Evolutionary conservation across 2,113 vertebrate species (phyloP).

Genomic region (Ciconia stormi): DNA sequence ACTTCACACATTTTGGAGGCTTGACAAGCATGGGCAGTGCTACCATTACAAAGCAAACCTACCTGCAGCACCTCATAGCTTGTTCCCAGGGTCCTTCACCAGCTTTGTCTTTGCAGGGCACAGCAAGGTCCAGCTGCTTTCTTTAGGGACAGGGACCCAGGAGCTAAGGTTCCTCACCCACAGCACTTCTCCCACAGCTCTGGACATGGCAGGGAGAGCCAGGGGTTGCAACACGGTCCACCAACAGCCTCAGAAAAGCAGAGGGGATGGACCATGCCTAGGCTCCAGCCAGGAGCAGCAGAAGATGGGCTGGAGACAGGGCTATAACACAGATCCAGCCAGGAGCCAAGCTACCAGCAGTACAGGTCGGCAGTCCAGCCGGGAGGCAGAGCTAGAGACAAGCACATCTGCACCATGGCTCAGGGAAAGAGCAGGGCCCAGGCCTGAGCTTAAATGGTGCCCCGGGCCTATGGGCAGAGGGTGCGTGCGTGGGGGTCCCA

Average conservation of each 20-base stretch:
- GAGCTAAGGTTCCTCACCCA: background rate
- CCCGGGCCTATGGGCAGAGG: background rate
- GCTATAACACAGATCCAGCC: background rate
- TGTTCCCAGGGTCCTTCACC: background rate
- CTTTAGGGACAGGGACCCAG: background rate
- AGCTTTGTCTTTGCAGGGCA: background rate
- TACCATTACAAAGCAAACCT: background rate
- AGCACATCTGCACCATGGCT: rapidly evolving
- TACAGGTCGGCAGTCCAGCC: rapidly evolving
- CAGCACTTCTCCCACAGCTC: no score
- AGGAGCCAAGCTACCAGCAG: background rate
- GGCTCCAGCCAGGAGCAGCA: background rate
- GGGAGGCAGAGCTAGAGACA: background rate
- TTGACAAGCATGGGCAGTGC: rapidly evolving
- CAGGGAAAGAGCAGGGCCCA: rapidly evolving
- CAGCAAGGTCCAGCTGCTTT: background rate
- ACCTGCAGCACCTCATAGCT: background rate
- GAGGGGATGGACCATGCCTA: no score
- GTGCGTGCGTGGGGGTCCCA: rapidly evolving
- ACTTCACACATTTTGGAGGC: background rate
- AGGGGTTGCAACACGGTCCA: rapidly evolving
- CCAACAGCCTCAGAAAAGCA: background rate
- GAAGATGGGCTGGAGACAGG: background rate
- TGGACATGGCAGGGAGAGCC: background rate
- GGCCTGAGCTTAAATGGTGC: background rate